These are phyloP conservation scores for Lepidothrix coronata DNA, from an alignment of 2,113 vertebrate genomes.

Conservation along the genomic window DNA sequence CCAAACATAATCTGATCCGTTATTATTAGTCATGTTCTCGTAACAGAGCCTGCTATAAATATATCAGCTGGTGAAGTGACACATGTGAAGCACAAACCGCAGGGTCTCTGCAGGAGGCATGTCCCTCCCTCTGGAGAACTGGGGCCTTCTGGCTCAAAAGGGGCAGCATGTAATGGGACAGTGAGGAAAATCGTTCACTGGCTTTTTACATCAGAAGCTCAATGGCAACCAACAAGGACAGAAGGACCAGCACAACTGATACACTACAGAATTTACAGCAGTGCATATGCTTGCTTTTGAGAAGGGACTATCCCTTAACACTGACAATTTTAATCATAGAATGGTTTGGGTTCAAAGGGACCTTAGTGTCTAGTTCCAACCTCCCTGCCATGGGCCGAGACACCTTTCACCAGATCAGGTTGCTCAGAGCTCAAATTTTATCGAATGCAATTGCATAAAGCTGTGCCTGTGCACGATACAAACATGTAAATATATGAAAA, in stretches of 20 bases:
- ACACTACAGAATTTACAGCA: neutral
- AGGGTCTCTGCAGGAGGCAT: neutral
- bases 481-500: neutral
- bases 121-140: neutral
- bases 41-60: constrained; percentile 22
- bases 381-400: neutral
- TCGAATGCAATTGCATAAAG: neutral
- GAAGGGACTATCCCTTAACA: neutral
- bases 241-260: neutral
- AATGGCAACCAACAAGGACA: neutral
- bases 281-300: neutral
- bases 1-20: neutral
- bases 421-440: neutral
- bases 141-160: neutral
- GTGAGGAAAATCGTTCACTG: neutral
- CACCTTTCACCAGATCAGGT: neutral
- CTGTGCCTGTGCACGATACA: neutral
- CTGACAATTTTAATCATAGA: neutral
- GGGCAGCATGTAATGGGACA: neutral
- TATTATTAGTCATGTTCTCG: neutral
- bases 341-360: neutral
- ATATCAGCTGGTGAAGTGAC: neutral
- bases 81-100: neutral
- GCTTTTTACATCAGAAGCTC: neutral
- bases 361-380: neutral